These are phyloP conservation scores for Pipistrellus kuhlii DNA, from an alignment of 2,797 vertebrate genomes.

Conservation along the genomic window DNA sequence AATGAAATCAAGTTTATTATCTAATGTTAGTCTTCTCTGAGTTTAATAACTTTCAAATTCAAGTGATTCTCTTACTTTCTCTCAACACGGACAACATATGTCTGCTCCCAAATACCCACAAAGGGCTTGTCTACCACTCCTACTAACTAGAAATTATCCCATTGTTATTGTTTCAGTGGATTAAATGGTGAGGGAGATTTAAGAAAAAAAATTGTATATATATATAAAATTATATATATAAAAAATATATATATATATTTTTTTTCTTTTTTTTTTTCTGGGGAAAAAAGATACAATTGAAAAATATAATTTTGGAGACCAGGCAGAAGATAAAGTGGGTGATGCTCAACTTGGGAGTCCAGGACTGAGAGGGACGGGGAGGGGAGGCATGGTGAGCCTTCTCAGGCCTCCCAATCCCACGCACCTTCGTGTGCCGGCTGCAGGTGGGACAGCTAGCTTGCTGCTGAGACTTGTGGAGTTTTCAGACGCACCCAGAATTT, in stretches of 20 bases:
- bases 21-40: neutral
- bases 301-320: slow-evolving; percentile 29
- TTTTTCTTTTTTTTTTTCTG: neutral
- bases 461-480: neutral
- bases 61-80: neutral
- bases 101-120: neutral
- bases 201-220: too few species aligned
- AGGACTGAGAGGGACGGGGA: neutral
- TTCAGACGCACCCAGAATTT: neutral
- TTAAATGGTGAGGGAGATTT: neutral
- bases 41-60: neutral
- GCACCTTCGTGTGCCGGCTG: neutral
- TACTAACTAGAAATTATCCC: neutral
- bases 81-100: neutral
- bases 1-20: neutral
- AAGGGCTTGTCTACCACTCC: neutral
- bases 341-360: neutral
- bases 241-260: too few species aligned
- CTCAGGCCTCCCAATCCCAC: neutral
- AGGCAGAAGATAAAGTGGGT: neutral
- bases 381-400: neutral
- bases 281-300: neutral
- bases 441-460: too few species aligned
- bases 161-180: neutral
- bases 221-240: too few species aligned